Percentiles rank a stretch among this genome's conserved stretches.
Evolutionary conservation across 2,888 invertebrate genomes (phyloP).

Genomic region (Euphydryas editha): DNA sequence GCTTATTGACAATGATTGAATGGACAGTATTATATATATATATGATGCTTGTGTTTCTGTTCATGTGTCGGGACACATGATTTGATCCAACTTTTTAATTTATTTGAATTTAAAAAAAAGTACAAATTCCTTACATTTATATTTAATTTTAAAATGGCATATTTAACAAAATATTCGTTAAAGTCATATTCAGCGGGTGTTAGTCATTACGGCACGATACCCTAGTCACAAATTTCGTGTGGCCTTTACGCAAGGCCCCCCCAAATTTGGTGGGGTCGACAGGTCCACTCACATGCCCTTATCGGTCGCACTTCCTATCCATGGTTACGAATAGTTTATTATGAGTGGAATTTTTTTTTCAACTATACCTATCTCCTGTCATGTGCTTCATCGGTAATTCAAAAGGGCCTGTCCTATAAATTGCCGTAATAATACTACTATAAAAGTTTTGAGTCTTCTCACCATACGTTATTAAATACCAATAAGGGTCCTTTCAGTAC

Average conservation of each 20-base stretch:
- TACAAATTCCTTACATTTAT: too few relatives aligned
- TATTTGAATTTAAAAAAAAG: too few relatives aligned
- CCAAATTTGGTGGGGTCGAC: constrained; percentile 56
- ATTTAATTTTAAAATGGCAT: not conserved
- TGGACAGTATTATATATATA: not conserved
- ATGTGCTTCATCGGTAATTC: not conserved
- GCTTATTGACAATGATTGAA: constrained; percentile 1
- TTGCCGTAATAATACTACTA: too few relatives aligned
- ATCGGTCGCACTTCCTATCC: constrained; percentile 25
- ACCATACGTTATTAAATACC: too few relatives aligned
- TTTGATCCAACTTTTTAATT: too few relatives aligned
- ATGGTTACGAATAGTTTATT: constrained; percentile 8
- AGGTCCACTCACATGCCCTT: constrained; percentile 39
- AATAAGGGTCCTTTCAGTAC: too few relatives aligned
- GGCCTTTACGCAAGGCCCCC: constrained; percentile 54
- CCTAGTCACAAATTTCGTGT: constrained; percentile 28
- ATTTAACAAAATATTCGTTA: too few relatives aligned
- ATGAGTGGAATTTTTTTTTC: not conserved
- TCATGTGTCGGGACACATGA: too few relatives aligned
- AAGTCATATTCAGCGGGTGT: not conserved
- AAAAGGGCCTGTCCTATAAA: too few relatives aligned
- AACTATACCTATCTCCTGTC: not conserved
- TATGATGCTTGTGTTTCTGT: too few relatives aligned
- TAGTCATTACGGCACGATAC: constrained; percentile 14
- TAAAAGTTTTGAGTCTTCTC: too few relatives aligned